A percentile compares a stretch with the other conserved stretches of the same genome.
phyloP scores from a whole-genome alignment of 2,797 vertebrate genomes.

The Premnoplex brunnescens region DNA sequence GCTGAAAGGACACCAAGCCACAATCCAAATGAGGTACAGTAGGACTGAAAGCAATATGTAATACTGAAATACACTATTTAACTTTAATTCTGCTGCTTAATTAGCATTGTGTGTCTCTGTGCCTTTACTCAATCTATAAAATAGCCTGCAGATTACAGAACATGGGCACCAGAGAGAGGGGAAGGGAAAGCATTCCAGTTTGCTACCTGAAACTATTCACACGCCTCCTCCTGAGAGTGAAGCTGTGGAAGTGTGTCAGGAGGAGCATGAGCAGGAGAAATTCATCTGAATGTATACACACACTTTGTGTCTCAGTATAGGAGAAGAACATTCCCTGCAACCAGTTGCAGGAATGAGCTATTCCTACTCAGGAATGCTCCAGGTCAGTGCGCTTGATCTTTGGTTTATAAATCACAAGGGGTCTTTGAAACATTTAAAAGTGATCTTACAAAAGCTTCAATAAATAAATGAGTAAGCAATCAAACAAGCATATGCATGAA shows the following conservation, averaged over 20 bases:
- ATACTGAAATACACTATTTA: not conserved
- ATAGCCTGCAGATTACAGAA: not conserved
- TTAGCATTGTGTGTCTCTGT: not conserved
- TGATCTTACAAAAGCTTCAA: not conserved
- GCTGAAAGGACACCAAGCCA: constrained; percentile 41
- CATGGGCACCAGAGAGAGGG: not conserved
- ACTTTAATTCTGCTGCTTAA: not conserved
- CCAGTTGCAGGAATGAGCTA: not conserved
- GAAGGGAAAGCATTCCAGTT: not conserved
- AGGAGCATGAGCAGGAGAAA: not conserved
- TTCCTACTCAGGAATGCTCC: not conserved
- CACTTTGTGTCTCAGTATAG: not conserved
- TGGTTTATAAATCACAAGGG: not conserved
- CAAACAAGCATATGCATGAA: not conserved
- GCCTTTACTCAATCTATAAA: not conserved
- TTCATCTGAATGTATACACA: not conserved
- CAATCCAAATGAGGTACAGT: constrained; percentile 71
- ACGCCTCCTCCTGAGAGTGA: not conserved
- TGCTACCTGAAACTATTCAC: not conserved
- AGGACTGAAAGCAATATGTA: not conserved
- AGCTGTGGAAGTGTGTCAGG: not conserved
- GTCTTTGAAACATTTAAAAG: not conserved
- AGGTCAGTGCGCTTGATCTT: not conserved
- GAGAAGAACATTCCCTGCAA: not conserved
- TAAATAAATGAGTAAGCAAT: not conserved